A percentile compares a stretch with the other conserved stretches of the same genome.
Conservation (phyloP, 2,113 vertebrate species). For the Hypocryptadius cinnamomeus region DNA sequence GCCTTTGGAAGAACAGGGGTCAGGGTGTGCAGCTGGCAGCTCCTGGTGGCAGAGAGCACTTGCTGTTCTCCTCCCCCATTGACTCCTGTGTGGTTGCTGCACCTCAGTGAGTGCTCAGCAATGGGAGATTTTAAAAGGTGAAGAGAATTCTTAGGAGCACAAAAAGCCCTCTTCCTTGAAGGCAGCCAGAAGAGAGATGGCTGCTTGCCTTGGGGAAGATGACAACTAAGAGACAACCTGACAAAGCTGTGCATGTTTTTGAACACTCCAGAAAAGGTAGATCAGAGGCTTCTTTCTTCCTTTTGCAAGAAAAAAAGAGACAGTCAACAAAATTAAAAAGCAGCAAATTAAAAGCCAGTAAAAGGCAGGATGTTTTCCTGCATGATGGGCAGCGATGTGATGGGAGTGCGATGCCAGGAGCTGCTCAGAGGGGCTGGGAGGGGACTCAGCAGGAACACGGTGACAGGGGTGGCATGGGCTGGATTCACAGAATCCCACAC, state of each 20-base stretch:
- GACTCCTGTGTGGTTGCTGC: background rate
- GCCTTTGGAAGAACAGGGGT: background rate
- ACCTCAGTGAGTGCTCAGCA: background rate
- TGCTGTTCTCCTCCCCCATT: background rate
- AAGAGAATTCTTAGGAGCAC: background rate
- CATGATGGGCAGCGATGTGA: background rate
- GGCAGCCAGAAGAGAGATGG: background rate
- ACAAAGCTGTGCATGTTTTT: background rate
- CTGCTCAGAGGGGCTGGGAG: background rate
- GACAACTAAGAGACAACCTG: slow-evolving; percentile 9
- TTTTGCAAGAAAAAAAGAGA: background rate
- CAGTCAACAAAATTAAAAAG: slow-evolving; percentile 25
- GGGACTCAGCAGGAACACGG: background rate
- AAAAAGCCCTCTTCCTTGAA: background rate
- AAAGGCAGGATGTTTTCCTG: background rate
- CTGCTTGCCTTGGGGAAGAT: slow-evolving; percentile 6
- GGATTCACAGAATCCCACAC: background rate
- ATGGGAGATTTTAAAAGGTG: background rate
- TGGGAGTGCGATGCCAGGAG: background rate
- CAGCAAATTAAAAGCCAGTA: slow-evolving; percentile 26
- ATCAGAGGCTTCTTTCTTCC: slow-evolving; percentile 25
- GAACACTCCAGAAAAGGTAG: slow-evolving; percentile 17
- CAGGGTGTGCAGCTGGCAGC: background rate
- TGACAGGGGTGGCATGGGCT: background rate
- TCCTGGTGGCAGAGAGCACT: background rate